Percentiles rank a stretch among this genome's conserved stretches.
Conservation (phyloP, 2,113 vertebrate species). For the Engystomops pustulosus region DNA sequence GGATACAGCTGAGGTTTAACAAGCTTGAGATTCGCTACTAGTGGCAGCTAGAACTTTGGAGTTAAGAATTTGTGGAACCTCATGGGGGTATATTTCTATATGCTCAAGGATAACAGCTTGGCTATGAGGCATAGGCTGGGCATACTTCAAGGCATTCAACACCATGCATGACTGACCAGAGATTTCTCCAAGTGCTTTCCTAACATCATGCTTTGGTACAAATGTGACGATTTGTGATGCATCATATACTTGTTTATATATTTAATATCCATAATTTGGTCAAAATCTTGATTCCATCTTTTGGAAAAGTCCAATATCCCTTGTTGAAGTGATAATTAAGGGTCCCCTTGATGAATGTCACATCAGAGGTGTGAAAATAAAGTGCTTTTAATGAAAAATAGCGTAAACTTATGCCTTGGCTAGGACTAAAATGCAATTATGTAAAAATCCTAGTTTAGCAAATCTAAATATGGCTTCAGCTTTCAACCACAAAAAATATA, state of each 20-base stretch:
- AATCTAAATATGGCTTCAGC: conserved; percentile 50
- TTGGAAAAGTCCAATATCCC: neutral
- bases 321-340: neutral
- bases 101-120: neutral
- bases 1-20: neutral
- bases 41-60: neutral
- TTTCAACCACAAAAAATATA: conserved; percentile 49
- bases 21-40: neutral
- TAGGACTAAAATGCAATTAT: conserved; percentile 52
- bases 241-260: neutral
- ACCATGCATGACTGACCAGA: neutral
- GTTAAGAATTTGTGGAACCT: neutral
- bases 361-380: conserved; percentile 45
- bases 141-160: conserved; percentile 1
- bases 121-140: neutral
- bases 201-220: conserved; percentile 8
- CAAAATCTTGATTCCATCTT: neutral
- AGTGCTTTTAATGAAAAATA: conserved; percentile 53
- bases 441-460: conserved; percentile 50
- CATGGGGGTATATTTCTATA: neutral
- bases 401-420: conserved; percentile 46
- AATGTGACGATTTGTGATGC: neutral
- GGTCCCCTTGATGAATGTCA: conserved; percentile 26
- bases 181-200: conserved; percentile 18
- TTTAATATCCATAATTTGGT: neutral